Percentiles rank a stretch among this genome's conserved stretches.
Conservation (phyloP, 2,888 invertebrate species). For the Pardosa pseudoannulata region DNA sequence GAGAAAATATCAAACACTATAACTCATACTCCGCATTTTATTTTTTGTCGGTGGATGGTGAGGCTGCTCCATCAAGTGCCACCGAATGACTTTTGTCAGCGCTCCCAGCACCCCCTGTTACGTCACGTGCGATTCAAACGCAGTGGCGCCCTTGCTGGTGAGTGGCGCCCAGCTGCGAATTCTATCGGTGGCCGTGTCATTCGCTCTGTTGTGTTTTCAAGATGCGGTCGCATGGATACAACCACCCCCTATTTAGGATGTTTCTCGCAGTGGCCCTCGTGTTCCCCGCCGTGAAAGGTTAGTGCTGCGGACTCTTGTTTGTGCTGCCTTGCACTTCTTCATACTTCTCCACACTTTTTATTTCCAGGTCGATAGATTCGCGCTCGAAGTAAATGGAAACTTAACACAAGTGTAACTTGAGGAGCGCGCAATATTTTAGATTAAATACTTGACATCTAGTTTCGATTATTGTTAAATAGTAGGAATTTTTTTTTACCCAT, state of each 20-base stretch:
- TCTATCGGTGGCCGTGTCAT: slow-evolving; percentile 34
- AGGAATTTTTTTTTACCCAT: no score
- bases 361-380: no score
- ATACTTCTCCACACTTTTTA: no score
- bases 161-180: slow-evolving; percentile 22
- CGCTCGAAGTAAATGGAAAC: no score
- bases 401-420: no score
- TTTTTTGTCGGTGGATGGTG: not conserved
- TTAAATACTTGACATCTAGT: no score
- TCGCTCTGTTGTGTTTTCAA: slow-evolving; percentile 59
- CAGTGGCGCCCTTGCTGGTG: slow-evolving; percentile 59
- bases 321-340: slow-evolving; percentile 11
- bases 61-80: not conserved
- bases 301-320: not conserved
- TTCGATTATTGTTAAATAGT: no score
- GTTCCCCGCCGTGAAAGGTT: not conserved
- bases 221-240: slow-evolving; percentile 67
- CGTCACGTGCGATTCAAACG: slow-evolving; percentile 39
- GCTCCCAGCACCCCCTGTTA: slow-evolving; percentile 19
- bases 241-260: slow-evolving; percentile 31
- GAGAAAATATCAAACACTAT: no score
- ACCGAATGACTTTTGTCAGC: not conserved
- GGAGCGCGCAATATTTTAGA: no score
- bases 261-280: slow-evolving; percentile 23
- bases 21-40: not conserved